A percentile compares a stretch with the other conserved stretches of the same genome.
Evolutionary conservation across 2,888 invertebrate genomes (phyloP).

Genomic region (Hipparchia semele): DNA sequence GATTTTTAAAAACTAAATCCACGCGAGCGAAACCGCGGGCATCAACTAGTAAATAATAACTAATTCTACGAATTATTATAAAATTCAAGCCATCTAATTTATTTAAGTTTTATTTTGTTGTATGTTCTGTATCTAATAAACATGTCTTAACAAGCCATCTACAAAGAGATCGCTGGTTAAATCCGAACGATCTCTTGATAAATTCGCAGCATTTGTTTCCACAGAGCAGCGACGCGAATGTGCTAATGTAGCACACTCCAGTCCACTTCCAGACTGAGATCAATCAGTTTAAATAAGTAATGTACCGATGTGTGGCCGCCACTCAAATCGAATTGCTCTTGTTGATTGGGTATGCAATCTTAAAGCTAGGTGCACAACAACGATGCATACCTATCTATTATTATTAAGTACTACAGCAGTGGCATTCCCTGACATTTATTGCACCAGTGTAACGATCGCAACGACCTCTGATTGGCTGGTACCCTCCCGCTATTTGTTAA

Average conservation of each 20-base stretch:
- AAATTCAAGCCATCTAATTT: slow-evolving; percentile 10
- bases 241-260: slow-evolving; percentile 9
- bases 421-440: too few relatives aligned
- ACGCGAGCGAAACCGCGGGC: too few relatives aligned
- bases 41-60: slow-evolving; percentile 1
- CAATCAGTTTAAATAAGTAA: slow-evolving; percentile 36
- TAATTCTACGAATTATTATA: slow-evolving; percentile 12
- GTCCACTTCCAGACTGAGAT: slow-evolving; percentile 18
- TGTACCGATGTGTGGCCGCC: slow-evolving; percentile 34
- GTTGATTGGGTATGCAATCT: slow-evolving; percentile 34
- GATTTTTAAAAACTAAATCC: too few relatives aligned
- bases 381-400: not conserved
- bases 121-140: too few relatives aligned
- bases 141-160: not conserved
- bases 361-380: slow-evolving; percentile 15
- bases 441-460: too few relatives aligned
- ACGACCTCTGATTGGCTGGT: too few relatives aligned
- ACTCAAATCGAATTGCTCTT: slow-evolving; percentile 36
- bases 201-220: slow-evolving; percentile 23
- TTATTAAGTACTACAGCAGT: not conserved
- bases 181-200: slow-evolving; percentile 16
- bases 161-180: not conserved
- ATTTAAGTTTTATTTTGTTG: too few relatives aligned
- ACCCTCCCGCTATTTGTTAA: too few relatives aligned
- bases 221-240: slow-evolving; percentile 18